Evolutionary conservation across 2,797 vertebrate genomes (phyloP), one percentile per base, ranked within the genome.

Genomic region (Hafferia zeledoni): DNA sequence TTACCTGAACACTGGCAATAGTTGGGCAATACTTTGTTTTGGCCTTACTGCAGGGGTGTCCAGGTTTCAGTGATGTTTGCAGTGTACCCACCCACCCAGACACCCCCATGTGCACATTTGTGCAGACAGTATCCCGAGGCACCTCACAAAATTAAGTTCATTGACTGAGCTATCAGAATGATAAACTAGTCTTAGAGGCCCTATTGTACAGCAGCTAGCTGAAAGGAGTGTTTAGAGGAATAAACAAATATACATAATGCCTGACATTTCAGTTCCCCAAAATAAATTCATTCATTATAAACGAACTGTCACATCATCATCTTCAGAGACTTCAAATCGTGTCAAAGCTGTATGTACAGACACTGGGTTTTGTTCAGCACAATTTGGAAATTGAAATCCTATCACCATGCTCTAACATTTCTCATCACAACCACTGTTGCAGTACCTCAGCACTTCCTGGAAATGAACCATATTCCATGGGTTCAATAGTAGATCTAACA

Each of bases 261-360:
- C 64, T 85, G 75, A 35, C 4, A 2, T 61, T 93, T 87, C 75
- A 65, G 19, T 64, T 91, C 39, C 75, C 50, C n/a, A 50, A 82
- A 93, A 95, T 89, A 91, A 90, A 93, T 89, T 64, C 17, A 83
- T 94, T 83, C 68, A 57, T 90, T 89, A 82, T 83, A 83, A 96
- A 92, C 2, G 1, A 94, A 74, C 61, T 64, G 82, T 91, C 82
- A 84, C 24, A 74, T 80, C 59, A 68, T 57, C 78, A 65, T 75
- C 70, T 92, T 92, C 24, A 83, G 79, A 93, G 65, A 78, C 63
- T 92, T 64, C 90, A 91, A 87, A 56, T 83, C 43, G 4, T 47
- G 61, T 92, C 71, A 83, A 83, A 93, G 56, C 72, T 68, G 23
- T 50, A 90, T 57, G 49, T 65, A 87, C 56, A 43, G 61, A 77